Base-by-base conservation (phyloP, 2,797 vertebrate genomes). In the Menidia menidia region DNA sequence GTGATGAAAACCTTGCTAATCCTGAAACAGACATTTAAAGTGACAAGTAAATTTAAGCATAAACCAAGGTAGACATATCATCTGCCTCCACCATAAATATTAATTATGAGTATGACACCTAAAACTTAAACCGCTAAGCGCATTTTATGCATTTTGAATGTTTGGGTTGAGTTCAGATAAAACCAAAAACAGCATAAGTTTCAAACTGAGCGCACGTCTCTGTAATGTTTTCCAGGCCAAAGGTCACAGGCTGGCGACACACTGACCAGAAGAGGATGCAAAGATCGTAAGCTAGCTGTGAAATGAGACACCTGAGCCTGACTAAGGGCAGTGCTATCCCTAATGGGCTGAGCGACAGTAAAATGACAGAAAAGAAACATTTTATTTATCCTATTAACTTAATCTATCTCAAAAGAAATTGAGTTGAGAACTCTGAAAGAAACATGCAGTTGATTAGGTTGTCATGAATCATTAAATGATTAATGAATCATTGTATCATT, bases 221-320 rank as follows among this genome's bases (percentile, higher is more conserved):
- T 14, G 25, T 56, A 64, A 73, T 81, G 47, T 75, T 72, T 80
- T 81, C 70, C 32, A 55, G 84, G 83, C 64, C 77, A 85, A 86
- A 87, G 86, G 88, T 88, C 78, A 64, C 48, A 70, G 75, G 55
- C 77, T 86, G 88, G 88, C 78, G 85, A 85, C 85, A 88, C 68
- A 11, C 15, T 11, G 71, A 43, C 82, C 87, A 83, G 84, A 89
- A 86, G 70, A 9, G 69, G 42, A 73, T 67, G 76, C 52, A 70
- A 64, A 48, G 78, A 60, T 69, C 4, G 45, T 55, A 52, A 75
- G 47, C 56, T 1, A 53, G 55, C 60, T 52, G 45, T 82, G 86
- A 88, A 87, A 90, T 73, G 39, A 83, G 87, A 90, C 77, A 85
- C 84, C 53, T 3, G 4, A 3, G 53, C 18, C 59, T 18, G 31